Conservation (phyloP, 2,113 vertebrate genomes). For the Ovis canadensis region DNA sequence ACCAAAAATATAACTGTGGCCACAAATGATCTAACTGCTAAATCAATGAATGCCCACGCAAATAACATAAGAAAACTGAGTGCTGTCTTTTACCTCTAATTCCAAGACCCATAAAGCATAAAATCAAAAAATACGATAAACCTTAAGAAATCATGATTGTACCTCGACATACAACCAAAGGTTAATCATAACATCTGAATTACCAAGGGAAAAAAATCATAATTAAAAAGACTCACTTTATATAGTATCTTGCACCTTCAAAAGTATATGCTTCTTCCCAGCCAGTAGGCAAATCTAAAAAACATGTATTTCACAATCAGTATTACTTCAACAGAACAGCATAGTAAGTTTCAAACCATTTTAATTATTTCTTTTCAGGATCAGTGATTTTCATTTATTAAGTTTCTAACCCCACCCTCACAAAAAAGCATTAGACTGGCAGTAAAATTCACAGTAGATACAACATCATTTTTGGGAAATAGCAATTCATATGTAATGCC, state of each 20-base stretch:
- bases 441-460: neutral
- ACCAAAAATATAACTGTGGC: neutral
- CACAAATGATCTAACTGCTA: neutral
- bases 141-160: neutral
- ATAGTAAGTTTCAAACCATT: slow-evolving; percentile 11
- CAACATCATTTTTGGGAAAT: neutral
- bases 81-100: slow-evolving; percentile 3
- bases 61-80: neutral
- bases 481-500: slow-evolving; percentile 12
- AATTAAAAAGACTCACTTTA: slow-evolving; percentile 90
- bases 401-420: neutral
- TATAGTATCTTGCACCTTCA: slow-evolving; percentile 97
- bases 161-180: neutral
- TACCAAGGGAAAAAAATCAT: neutral
- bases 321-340: neutral
- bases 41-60: neutral
- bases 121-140: neutral
- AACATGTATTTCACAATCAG: slow-evolving; percentile 65
- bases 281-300: slow-evolving; percentile 94
- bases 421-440: neutral
- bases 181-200: slow-evolving; percentile 12
- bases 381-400: slow-evolving; percentile 9
- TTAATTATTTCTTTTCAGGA: slow-evolving; percentile 18
- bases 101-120: neutral
- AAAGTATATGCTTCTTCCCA: slow-evolving; percentile 99